phyloP scores from a whole-genome alignment of 2,888 invertebrate species.

The Nasonovia ribisnigri region DNA sequence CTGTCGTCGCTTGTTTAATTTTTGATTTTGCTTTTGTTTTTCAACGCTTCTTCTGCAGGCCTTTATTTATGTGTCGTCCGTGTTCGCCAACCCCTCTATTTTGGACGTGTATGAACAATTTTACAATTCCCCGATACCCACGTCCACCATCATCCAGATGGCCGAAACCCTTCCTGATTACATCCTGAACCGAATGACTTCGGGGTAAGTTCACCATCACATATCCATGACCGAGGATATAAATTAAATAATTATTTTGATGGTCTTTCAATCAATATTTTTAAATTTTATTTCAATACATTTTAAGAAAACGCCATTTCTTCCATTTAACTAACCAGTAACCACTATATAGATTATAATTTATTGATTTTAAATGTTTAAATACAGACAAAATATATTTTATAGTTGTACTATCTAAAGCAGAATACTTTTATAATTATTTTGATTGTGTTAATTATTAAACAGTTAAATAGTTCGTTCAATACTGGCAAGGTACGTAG shows the following conservation, averaged over 20 bases:
- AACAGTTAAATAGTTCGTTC: no score
- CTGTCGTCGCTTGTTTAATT: neutral
- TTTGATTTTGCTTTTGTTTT: neutral
- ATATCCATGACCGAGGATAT: neutral
- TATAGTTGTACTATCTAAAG: neutral
- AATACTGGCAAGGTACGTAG: neutral
- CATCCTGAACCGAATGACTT: conserved; percentile 13
- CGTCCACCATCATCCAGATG: conserved; percentile 27
- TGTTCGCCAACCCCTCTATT: conserved; percentile 6
- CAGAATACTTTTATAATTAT: neutral
- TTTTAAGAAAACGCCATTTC: neutral
- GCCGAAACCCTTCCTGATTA: conserved; percentile 42
- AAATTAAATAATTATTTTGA: no score
- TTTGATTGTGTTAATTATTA: no score
- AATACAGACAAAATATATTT: neutral
- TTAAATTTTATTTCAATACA: neutral
- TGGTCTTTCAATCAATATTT: neutral
- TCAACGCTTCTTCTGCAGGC: neutral
- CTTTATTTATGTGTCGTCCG: conserved; percentile 41
- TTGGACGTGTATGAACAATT: conserved; percentile 49
- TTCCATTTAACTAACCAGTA: neutral
- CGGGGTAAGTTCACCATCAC: neutral
- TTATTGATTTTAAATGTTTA: neutral
- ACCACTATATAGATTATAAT: neutral
- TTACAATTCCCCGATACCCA: conserved; percentile 29